Evolutionary conservation across 2,888 invertebrate species (phyloP).

Genomic region (Mesorhabditis spiculigera): DNA sequence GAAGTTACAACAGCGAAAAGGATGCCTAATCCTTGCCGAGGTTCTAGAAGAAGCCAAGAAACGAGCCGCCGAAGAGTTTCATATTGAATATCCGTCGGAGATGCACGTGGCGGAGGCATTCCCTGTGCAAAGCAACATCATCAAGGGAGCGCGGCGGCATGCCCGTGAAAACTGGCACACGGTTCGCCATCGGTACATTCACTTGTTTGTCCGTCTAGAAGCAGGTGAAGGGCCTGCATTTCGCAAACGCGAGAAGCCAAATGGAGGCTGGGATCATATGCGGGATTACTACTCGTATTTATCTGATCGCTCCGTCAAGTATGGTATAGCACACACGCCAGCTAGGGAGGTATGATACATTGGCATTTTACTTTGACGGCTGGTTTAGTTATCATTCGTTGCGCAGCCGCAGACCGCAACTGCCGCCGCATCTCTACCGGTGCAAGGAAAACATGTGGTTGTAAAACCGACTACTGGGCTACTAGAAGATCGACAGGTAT

Average conservation of each 20-base stretch:
- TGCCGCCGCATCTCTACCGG: no score
- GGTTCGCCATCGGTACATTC: constrained; percentile 52
- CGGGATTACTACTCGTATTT: constrained; percentile 50
- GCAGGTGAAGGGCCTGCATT: constrained; percentile 31
- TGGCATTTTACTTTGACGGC: no score
- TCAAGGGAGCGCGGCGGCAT: constrained; percentile 50
- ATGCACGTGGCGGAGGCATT: constrained; percentile 57
- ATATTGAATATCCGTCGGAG: constrained; percentile 43
- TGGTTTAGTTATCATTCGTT: no score
- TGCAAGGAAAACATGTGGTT: no score
- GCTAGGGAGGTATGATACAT: no score
- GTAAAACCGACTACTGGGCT: no score
- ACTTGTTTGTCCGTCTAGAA: constrained; percentile 54
- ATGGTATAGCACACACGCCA: constrained; percentile 27
- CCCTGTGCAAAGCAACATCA: constrained; percentile 48
- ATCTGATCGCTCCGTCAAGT: constrained; percentile 43
- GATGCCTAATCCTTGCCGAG: constrained; percentile 37
- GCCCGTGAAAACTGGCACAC: constrained; percentile 52
- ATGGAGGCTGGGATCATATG: constrained; percentile 52
- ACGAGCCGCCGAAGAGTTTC: constrained; percentile 49
- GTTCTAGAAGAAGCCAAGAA: constrained; percentile 45
- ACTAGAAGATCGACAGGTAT: no score
- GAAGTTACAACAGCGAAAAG: constrained; percentile 42
- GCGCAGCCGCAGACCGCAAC: no score
- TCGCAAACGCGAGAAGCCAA: constrained; percentile 18